A percentile compares a stretch with the other conserved stretches of the same genome.
phyloP scores from a whole-genome alignment of 2,888 invertebrate genomes.

The Torymus aiolomorphi region DNA sequence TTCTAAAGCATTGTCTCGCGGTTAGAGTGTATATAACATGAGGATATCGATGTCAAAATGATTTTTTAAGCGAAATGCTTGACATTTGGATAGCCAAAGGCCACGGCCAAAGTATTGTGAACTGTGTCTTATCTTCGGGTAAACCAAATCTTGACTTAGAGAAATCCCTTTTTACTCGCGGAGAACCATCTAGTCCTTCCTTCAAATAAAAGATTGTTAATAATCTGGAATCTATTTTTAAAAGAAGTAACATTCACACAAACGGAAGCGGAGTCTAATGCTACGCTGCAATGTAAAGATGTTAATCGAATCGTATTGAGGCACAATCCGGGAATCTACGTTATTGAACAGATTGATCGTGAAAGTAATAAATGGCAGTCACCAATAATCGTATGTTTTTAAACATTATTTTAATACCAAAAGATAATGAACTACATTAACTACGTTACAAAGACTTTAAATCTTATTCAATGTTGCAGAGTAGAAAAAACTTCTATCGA shows the following conservation, averaged over 20 bases:
- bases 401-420: slow-evolving; percentile 1
- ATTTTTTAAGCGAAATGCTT: too few species aligned
- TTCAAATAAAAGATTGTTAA: too few species aligned
- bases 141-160: too few species aligned
- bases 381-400: slow-evolving; percentile 39
- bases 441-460: not conserved
- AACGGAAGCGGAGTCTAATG: slow-evolving; percentile 60
- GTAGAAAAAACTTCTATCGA: slow-evolving; percentile 59
- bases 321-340: slow-evolving; percentile 66
- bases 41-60: too few species aligned
- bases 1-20: too few species aligned
- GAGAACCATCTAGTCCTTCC: too few species aligned
- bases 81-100: too few species aligned
- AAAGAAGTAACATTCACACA: not conserved
- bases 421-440: not conserved
- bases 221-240: too few species aligned
- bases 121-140: too few species aligned
- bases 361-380: slow-evolving; percentile 19
- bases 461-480: slow-evolving; percentile 62
- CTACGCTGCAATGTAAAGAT: slow-evolving; percentile 64
- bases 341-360: slow-evolving; percentile 60
- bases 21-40: too few species aligned
- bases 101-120: too few species aligned
- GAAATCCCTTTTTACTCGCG: too few species aligned
- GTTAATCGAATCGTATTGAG: slow-evolving; percentile 61